Evolutionary conservation across 2,797 vertebrate species (phyloP), one percentile per base, ranked within the genome.

Genomic region (Phalanger gymnotis): DNA sequence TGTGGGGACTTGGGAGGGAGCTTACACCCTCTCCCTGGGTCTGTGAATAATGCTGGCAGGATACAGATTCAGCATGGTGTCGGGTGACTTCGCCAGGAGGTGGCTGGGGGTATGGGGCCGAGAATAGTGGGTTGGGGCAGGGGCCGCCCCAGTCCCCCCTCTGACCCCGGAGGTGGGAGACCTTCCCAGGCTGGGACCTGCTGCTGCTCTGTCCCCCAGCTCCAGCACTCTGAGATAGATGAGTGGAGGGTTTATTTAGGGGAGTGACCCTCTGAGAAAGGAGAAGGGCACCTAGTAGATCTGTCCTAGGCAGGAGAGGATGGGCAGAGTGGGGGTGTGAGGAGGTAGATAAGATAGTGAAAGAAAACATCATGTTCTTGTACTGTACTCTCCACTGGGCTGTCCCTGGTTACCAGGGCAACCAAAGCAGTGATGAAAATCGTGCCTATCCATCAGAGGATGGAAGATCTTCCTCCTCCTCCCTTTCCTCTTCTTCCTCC

Each of bases 341-440:
- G 95, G 95, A 97, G 97, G 97, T 94, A 94, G 95, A 97, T 96
- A 96, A 97, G 97, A 96, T 96, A 90, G 97, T 94, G 96, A 96
- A 97, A 96, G 97, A 97, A 97, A 97, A 97, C 98, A 97, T 96
- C 95, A 97, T 97, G 97, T 97, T 98, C 97, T 98, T 97, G 97
- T 96, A 96, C 98, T 96, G 97, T 96, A 97, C 96, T 97, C 98
- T 96, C 97, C 96, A 96, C 97, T 97, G 97, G 97, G 98, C 98
- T 98, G 98, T 96, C 97, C 97, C 97, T 97, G 97, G 98, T 98
- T 98, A 97, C 98, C 98, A 96, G 96, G 98, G 97, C 94, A 98
- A 98, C 98, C 97, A 97, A 97, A 96, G 97, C 97, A 97, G 97
- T 97, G 97, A 98, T 98, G 97, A 97, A 97, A 97, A 98, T 98